These are phyloP conservation scores for Scaptomyza cyrtandrae DNA, from an alignment of 2,888 invertebrate species.

Conservation along the genomic window DNA sequence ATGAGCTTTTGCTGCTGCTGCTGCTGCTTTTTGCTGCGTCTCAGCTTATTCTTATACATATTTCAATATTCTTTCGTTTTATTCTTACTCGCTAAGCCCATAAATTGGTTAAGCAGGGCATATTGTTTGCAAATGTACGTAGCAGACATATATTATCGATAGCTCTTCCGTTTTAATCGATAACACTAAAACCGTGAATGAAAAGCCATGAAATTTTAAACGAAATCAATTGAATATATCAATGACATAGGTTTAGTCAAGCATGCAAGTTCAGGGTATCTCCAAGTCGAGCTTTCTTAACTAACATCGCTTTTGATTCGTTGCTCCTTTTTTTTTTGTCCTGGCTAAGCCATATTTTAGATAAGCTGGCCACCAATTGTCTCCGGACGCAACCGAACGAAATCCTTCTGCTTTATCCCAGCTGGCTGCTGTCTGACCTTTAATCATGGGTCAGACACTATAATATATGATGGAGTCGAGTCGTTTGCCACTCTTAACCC, in stretches of 20 bases:
- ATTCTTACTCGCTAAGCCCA: background rate
- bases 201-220: too few species aligned
- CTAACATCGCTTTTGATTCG: background rate
- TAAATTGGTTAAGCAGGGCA: background rate
- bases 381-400: constrained; percentile 11
- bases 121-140: background rate
- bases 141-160: too few species aligned
- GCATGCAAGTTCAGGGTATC: background rate
- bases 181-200: too few species aligned
- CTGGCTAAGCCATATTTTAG: constrained; percentile 26
- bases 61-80: background rate
- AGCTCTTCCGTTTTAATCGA: too few species aligned
- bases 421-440: constrained; percentile 20
- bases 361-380: constrained; percentile 47
- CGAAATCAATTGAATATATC: too few species aligned
- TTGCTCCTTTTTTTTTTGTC: background rate
- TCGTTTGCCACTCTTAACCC: background rate
- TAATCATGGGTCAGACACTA: constrained; percentile 13
- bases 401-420: constrained; percentile 11
- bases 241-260: too few species aligned
- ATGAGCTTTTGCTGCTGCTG: constrained; percentile 27
- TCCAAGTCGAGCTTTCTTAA: background rate
- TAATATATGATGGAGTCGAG: background rate
- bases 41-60: background rate
- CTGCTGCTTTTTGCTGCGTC: background rate